Conservation (phyloP, 2,797 vertebrate genomes). For the Phalloptychus januarius region DNA sequence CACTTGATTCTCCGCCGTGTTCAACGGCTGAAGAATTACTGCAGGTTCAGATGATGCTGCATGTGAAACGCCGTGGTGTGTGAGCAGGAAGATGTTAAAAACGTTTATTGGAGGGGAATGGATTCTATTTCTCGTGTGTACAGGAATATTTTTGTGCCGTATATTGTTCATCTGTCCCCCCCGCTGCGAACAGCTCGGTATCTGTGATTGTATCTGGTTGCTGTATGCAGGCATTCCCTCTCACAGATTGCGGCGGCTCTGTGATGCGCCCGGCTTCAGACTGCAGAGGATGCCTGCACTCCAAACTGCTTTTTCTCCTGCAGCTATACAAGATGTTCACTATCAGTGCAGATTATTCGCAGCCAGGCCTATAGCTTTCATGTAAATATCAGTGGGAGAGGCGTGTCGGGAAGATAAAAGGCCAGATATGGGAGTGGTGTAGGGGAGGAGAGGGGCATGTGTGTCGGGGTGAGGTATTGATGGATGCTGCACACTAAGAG, state of each 20-base stretch:
- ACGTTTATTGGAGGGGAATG: conserved; percentile 11
- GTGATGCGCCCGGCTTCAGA: conserved; percentile 38
- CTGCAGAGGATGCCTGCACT: conserved; percentile 37
- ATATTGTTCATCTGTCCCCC: conserved; percentile 35
- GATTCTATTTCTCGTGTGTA: conserved; percentile 21
- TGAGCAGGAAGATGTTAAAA: conserved; percentile 1
- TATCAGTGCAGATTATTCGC: conserved; percentile 68
- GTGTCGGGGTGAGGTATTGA: conserved; percentile 54
- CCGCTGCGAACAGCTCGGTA: conserved; percentile 30
- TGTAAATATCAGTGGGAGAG: conserved; percentile 73
- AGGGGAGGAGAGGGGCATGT: conserved; percentile 35
- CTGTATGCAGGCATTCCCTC: conserved; percentile 29
- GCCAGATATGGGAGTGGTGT: conserved; percentile 55
- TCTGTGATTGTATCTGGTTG: conserved; percentile 53
- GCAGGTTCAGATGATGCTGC: background rate
- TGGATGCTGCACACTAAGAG: conserved; percentile 34
- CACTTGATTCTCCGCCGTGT: conserved; percentile 7
- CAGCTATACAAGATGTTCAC: conserved; percentile 44
- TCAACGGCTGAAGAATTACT: conserved; percentile 13
- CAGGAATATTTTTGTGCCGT: conserved; percentile 14
- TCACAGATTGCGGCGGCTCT: conserved; percentile 17
- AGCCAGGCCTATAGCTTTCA: conserved; percentile 65
- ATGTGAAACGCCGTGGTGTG: background rate
- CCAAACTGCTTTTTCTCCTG: conserved; percentile 46
- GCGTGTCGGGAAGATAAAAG: conserved; percentile 69